Evolutionary conservation across 2,888 invertebrate species (phyloP), one percentile per base, ranked within the genome.

Genomic region (Smittia aterrima): DNA sequence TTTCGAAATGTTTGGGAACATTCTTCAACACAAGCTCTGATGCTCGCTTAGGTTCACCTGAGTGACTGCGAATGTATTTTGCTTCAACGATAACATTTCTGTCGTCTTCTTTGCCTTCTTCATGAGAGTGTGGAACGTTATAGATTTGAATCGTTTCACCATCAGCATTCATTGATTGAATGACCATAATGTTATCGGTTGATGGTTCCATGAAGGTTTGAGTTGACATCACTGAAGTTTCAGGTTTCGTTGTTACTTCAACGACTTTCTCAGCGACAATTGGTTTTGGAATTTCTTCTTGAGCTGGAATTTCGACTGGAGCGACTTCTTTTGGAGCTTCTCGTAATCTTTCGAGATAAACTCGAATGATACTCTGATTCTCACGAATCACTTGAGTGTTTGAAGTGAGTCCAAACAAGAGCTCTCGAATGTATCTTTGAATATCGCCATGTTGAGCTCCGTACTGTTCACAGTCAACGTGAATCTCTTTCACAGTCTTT

Each of bases 1-100:
- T 92, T 82, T 93, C 92, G 79, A 92, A 93, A 0, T 92, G 87
- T 78, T 91, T 90, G 0, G 92, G 91, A 32, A 88, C 83, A 68
- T 88, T 88, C 79, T 91, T 92, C 7, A 88, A 85, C 40, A 92
- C 90, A 16, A 93, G 80, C 78, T 91, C 89, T 0, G 91, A 88
- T 72, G 87, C 86, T 79, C 87, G 86, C 18, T 83, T 82, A 6
- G 84, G 79, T 74, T 83, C 82, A 74, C 86, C 86, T 20, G 82
- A 79, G 71, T 86, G 83, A 18, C 85, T 84, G 66, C 84, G 85
- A 80, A 85, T 87, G 78, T 92, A 92, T 78, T 89, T 88, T 77
- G 92, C 92, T 80, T 92, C 90, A 7, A 92, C 88, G 32, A 88
- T 82, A 40, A 91, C 84, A 75, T 90, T 88, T 75, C 88, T 87